phyloP scores from a whole-genome alignment of 2,113 vertebrate genomes.

The Prochilodus magdalenae region DNA sequence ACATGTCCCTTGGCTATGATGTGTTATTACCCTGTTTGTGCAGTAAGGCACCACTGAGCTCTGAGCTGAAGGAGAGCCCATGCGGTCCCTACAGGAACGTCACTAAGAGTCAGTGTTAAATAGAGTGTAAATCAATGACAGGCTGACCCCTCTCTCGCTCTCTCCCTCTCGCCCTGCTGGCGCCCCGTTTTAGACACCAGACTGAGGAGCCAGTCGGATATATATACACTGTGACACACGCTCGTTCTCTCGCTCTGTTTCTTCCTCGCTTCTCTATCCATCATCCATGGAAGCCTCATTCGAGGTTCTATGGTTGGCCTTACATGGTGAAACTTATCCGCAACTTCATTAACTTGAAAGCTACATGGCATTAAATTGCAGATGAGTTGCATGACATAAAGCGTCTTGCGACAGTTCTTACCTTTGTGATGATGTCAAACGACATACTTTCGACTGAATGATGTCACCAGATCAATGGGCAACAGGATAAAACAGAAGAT shows the following conservation, averaged over 20 bases:
- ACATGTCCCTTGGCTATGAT: too few species aligned
- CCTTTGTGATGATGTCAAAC: too few species aligned
- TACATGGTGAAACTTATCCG: too few species aligned
- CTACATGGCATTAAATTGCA: too few species aligned
- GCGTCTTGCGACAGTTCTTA: too few species aligned
- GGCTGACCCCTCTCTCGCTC: not conserved
- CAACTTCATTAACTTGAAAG: too few species aligned
- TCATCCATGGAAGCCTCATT: not conserved
- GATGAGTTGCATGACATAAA: too few species aligned
- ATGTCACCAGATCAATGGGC: too few species aligned
- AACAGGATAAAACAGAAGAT: too few species aligned
- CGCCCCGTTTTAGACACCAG: conserved; percentile 18
- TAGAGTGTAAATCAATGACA: conserved; percentile 36
- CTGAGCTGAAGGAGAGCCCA: not conserved
- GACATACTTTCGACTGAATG: too few species aligned
- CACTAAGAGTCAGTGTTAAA: not conserved
- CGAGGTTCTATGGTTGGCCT: too few species aligned
- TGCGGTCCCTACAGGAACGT: not conserved
- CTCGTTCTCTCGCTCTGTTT: not conserved
- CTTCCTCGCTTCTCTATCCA: not conserved
- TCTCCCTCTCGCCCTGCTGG: not conserved
- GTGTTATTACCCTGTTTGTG: not conserved
- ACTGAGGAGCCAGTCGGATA: conserved; percentile 31
- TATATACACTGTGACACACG: conserved; percentile 17
- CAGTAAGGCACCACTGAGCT: not conserved